Evolutionary conservation across 2,797 vertebrate genomes (phyloP), one percentile per base, ranked within the genome.

Genomic region (Acanthurus leucopareius): DNA sequence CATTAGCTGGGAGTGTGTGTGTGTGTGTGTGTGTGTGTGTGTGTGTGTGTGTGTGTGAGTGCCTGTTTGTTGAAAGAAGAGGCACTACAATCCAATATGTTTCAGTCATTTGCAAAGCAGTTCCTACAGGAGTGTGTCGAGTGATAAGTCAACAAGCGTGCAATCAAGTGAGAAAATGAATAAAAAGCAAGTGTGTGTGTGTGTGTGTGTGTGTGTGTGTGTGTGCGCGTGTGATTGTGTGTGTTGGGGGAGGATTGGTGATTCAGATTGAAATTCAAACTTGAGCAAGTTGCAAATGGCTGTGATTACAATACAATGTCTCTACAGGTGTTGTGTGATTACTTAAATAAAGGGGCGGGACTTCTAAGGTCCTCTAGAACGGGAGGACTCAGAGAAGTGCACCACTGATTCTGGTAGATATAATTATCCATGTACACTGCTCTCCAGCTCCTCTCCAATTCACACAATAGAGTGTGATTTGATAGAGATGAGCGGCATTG

Each of bases 261-360:
- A 88, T 87, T 84, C 71, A 80, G n/a, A 70, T 44, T 70, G 75
- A 70, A 71, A 87, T 35, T 73, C 69, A 57, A 85, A 86, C 77
- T 84, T 83, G 32, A 56, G 70, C 51, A 59, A 82, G 73, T 91
- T 69, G 80, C 92, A 93, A 96, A 95, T 95, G 96, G 95, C 95
- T 96, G 96, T 97, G 96, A 97, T 97, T 96, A 97, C 91, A 90
- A 95, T 95, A 97, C 97, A 97, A 97, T 97, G 95, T 95, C 92
- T 96, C 89, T 95, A 95, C 91, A 95, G 95, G 82, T 94, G 91
- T 91, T 86, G 93, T 91, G 88, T 97, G 97, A 99, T 98, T 97
- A 96, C 96, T 92, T 95, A 96, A 95, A 93, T 94, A 96, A 76
- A 62, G 60, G 48, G 58, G 82, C 17, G 71, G 79, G 72, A 73